Percentiles rank a stretch among this genome's conserved stretches.
phyloP scores from a whole-genome alignment of 2,797 vertebrate species.

The Lacerta viridis region DNA sequence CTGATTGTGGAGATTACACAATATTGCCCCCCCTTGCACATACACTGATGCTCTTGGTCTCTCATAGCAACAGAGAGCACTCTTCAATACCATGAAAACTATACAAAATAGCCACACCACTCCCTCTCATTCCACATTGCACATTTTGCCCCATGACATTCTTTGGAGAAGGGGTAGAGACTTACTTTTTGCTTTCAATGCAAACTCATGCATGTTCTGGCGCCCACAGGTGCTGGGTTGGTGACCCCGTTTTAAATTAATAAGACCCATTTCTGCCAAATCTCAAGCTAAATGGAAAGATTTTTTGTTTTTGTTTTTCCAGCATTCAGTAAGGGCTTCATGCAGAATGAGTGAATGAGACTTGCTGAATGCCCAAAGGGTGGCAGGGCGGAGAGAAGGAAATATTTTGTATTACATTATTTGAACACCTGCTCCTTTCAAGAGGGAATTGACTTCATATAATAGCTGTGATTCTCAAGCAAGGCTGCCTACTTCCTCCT shows the following conservation, averaged over 20 bases:
- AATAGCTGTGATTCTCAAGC: slow-evolving; percentile 25
- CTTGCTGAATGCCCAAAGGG: neutral
- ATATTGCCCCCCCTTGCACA: too few species aligned
- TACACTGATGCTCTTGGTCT: too few species aligned
- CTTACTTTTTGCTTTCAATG: too few species aligned
- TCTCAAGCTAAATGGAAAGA: slow-evolving; percentile 19
- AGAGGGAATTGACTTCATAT: slow-evolving; percentile 12
- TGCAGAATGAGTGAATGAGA: slow-evolving; percentile 6
- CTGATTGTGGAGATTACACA: too few species aligned
- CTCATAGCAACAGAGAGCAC: too few species aligned
- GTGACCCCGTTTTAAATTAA: neutral
- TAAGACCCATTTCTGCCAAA: neutral
- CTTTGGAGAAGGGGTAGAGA: too few species aligned
- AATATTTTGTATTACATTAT: slow-evolving; percentile 16
- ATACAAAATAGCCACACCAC: too few species aligned
- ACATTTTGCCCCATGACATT: neutral
- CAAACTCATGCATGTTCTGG: neutral
- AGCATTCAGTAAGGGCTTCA: slow-evolving; percentile 6
- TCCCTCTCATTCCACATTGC: too few species aligned
- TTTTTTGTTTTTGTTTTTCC: neutral
- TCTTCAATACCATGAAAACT: too few species aligned
- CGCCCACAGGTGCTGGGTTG: neutral
- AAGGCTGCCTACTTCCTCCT: slow-evolving; percentile 36
- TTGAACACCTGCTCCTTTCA: slow-evolving; percentile 13
- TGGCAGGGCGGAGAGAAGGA: too few species aligned